Percentiles rank a stretch among this genome's conserved stretches.
Evolutionary conservation across 2,797 vertebrate species (phyloP).

Genomic region (Sarcoramphus papa): DNA sequence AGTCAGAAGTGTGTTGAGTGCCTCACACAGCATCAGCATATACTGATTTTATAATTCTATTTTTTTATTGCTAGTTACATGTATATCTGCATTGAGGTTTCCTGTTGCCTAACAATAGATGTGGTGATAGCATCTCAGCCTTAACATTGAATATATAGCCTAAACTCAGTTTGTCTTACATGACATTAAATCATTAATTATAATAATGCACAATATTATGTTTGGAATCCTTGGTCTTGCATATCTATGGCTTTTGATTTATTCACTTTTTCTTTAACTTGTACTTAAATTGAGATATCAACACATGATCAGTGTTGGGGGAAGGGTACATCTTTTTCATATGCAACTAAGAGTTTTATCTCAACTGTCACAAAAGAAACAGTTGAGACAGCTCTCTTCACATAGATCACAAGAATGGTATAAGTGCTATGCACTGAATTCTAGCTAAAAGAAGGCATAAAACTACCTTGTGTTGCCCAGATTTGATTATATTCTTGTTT

Average conservation of each 20-base stretch:
- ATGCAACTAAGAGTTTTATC: background rate
- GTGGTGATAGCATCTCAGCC: no score
- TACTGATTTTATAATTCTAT: no score
- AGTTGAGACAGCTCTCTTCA: background rate
- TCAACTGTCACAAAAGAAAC: background rate
- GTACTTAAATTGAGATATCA: background rate
- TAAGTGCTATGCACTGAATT: background rate
- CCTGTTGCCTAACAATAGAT: no score
- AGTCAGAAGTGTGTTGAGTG: no score
- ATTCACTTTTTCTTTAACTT: background rate
- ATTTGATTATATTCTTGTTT: background rate
- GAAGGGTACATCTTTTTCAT: background rate
- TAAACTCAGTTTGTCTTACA: no score
- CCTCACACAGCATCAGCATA: no score
- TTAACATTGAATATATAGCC: no score
- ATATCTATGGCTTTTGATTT: background rate
- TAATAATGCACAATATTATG: background rate
- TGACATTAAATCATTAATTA: no score
- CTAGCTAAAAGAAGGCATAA: background rate
- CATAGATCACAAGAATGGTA: no score
- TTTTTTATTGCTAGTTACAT: no score
- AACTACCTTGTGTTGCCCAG: background rate
- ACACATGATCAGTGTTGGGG: background rate
- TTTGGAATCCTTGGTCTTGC: background rate
- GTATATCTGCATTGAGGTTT: no score